Evolutionary conservation across 2,888 invertebrate species (phyloP), one percentile per base, ranked within the genome.

Genomic region (Ornithoptera priamus): DNA sequence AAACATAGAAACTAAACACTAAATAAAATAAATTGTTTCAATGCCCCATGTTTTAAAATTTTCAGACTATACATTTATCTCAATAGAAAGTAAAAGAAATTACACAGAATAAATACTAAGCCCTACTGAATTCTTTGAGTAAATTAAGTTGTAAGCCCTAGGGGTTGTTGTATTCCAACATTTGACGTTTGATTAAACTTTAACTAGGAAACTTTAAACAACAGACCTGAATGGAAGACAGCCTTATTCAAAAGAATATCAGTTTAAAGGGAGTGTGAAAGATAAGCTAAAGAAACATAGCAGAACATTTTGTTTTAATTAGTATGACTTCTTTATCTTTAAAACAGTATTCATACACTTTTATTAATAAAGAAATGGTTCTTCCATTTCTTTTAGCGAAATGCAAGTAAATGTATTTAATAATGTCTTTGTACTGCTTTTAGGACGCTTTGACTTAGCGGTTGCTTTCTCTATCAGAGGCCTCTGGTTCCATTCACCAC

Each of bases 161-260:
- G 68, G 68, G 63, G 68, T 58, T 68, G 68, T 62, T 68, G 63
- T 68, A 63, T 62, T 58, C 68, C 62, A 68, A 68, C 68, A 68
- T 68, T 68, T 68, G 68, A 68, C 68, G 68, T 68, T 63, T 68
- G 68, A 68, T 68, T 68, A 68, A 68, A 68, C 68, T 68, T 68
- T 63, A 68, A 68, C 62, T 68, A 63, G 67, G 62, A 67, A 67
- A 67, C 36, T 67, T 67, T 61, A 63, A 50, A 50, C 46, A 68
- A 68, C 68, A 68, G 62, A 58, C 68, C 46, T 63, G 46, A 20
- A 57, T 57, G 20, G 36, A 64, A 64, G 65, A 57, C 65, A 39
- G 39, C 65, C 56, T 65, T 42, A 65, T 65, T 57, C 30, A 17
- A 65, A 56, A 57, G 22, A 20, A 57, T 18, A 57, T 20, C 50